phyloP scores from a whole-genome alignment of 2,797 vertebrate species.

The Poeciliopsis infans region DNA sequence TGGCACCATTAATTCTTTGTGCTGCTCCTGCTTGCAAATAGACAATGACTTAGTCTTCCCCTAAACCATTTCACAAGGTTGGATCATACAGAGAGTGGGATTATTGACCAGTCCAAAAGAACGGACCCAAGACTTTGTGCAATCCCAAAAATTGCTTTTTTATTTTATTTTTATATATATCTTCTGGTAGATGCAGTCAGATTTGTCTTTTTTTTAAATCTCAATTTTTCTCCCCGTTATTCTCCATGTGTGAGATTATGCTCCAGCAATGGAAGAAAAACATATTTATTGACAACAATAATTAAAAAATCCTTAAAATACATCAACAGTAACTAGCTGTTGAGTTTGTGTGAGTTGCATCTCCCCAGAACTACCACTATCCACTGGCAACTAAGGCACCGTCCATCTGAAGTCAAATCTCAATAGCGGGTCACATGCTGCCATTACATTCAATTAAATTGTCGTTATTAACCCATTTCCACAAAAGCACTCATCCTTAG shows the following conservation, averaged over 20 bases:
- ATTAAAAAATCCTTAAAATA: neutral
- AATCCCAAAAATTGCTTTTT: neutral
- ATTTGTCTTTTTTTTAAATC: neutral
- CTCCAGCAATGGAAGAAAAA: neutral
- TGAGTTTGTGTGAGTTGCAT: neutral
- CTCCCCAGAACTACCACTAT: slow-evolving; percentile 4
- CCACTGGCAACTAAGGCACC: neutral
- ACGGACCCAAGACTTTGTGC: neutral
- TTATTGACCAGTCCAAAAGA: neutral
- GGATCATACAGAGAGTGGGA: neutral
- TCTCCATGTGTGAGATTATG: neutral
- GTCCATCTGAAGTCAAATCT: slow-evolving; percentile 21
- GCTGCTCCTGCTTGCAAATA: neutral
- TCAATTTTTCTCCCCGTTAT: neutral
- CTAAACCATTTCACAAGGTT: neutral
- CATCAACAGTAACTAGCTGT: neutral
- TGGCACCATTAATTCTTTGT: neutral
- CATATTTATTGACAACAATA: neutral
- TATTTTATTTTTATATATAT: too few species aligned
- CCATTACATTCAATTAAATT: slow-evolving; percentile 51
- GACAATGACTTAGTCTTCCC: neutral
- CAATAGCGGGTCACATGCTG: slow-evolving; percentile 25
- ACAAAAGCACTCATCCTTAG: slow-evolving; percentile 43
- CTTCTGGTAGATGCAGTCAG: neutral
- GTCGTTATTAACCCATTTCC: slow-evolving; percentile 62